Evolutionary conservation across 1,140 invertebrate genomes (phyloP).

Genomic region (Adoxophyes honmai): DNA sequence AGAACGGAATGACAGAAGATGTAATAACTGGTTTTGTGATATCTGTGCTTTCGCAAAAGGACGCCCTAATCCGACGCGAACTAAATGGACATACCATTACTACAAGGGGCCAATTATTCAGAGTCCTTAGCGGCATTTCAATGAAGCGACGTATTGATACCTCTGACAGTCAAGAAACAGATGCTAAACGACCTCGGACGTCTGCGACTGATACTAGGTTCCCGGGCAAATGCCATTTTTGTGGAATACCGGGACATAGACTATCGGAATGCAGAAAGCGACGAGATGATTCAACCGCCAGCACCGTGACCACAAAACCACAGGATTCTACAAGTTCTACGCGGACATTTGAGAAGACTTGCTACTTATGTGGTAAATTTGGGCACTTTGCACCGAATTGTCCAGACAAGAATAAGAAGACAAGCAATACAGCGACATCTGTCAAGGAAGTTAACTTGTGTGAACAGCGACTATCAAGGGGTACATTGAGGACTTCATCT

Average conservation of each 20-base stretch:
- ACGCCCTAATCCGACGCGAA: constrained; percentile 25
- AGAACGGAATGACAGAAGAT: constrained; percentile 25
- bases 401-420: constrained; percentile 4
- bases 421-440: not conserved
- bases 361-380: constrained; percentile 18
- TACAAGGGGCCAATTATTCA: constrained; percentile 24
- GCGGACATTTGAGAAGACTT: constrained; percentile 19
- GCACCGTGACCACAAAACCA: not conserved
- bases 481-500: constrained; percentile 22
- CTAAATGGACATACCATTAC: constrained; percentile 23
- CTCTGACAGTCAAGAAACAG: constrained; percentile 19
- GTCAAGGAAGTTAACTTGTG: constrained; percentile 29
- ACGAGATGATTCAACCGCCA: constrained; percentile 5
- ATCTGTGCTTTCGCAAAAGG: constrained; percentile 28
- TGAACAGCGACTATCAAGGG: constrained; percentile 21
- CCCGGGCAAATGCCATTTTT: constrained; percentile 24
- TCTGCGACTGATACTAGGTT: constrained; percentile 21
- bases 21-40: constrained; percentile 34
- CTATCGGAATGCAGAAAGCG: constrained; percentile 23
- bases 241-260: constrained; percentile 22
- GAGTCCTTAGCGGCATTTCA: constrained; percentile 31
- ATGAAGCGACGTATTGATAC: constrained; percentile 25
- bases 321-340: constrained; percentile 20
- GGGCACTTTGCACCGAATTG: constrained; percentile 8
- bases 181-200: constrained; percentile 20